Evolutionary conservation across 2,113 vertebrate species (phyloP), one percentile per base, ranked within the genome.

Genomic region (Podarcis cretensis): DNA sequence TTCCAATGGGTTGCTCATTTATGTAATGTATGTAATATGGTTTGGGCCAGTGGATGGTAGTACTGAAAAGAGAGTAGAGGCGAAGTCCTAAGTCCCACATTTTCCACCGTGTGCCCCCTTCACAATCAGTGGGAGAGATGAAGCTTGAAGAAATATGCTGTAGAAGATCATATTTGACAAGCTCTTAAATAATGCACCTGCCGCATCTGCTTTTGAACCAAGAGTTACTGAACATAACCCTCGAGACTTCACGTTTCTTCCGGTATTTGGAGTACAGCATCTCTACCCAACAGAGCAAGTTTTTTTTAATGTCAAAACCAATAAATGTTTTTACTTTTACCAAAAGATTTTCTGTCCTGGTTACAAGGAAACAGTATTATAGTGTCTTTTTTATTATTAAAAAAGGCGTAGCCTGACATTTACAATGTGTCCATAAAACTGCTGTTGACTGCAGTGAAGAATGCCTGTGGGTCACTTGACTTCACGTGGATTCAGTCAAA

Each of bases 171-270:
- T 95, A 90, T 94, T 94, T 96, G 96, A 96, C 95, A 96, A 96
- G 94, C 88, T 95, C 91, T 96, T 97, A 95, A 97, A 97, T 97
- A 97, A 97, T 95, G 93, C 89, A 96, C 89, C 83, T 93, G 87
- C 90, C 37, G 2, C 75, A 5, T 91, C 89, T 95, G 84, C 89
- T 94, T 95, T 91, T 92, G 90, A 96, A 94, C 92, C 69, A 83
- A 85, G 85, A 95, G 89, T 94, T 94, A 90, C 91, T 94, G 91
- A 95, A 93, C 73, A 81, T 80, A 92, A 85, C 94, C 92, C 90
- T 80, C 16, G 92, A 96, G 94, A 96, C 86, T 95, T 94, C 86
- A 57, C 0, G 9, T 93, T 95, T 93, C 94, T 96, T 94, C 94
- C 10, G 48, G 77, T 95, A 91, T 95, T 90, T 90, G 92, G 93